Conservation (phyloP, 2,113 vertebrate species). For the Heloderma charlesbogerti region DNA sequence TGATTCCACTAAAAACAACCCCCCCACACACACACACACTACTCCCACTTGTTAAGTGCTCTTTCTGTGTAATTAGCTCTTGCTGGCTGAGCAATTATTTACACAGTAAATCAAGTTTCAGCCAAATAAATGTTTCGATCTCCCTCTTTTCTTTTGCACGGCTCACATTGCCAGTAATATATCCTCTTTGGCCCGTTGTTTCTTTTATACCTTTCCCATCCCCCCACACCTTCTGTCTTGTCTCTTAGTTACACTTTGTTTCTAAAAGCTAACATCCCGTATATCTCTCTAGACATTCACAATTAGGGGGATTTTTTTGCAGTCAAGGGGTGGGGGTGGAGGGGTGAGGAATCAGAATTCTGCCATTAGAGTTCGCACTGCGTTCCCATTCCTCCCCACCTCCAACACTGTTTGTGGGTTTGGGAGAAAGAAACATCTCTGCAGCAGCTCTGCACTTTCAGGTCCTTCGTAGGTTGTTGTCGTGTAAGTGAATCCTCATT, state of each 20-base stretch:
- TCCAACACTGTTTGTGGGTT: conserved; percentile 43
- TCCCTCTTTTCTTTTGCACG: background rate
- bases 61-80: conserved; percentile 17
- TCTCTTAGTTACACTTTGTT: conserved; percentile 16
- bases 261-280: background rate
- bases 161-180: background rate
- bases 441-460: conserved; percentile 22
- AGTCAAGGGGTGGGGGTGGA: background rate
- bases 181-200: conserved; percentile 11
- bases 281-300: conserved; percentile 45
- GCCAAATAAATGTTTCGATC: conserved; percentile 23
- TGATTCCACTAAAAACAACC: background rate
- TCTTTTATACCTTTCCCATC: background rate
- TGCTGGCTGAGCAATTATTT: background rate
- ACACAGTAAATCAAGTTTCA: conserved; percentile 30
- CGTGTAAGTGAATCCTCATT: conserved; percentile 70
- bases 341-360: background rate
- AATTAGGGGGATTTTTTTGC: conserved; percentile 7
- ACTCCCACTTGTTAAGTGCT: background rate
- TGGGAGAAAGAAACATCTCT: conserved; percentile 43
- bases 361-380: conserved; percentile 15
- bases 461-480: conserved; percentile 58
- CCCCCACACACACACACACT: background rate
- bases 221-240: conserved; percentile 26
- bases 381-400: conserved; percentile 12